A percentile compares a stretch with the other conserved stretches of the same genome.
phyloP scores from a whole-genome alignment of 2,113 vertebrate species.

The Thalassarche chlororhynchos region DNA sequence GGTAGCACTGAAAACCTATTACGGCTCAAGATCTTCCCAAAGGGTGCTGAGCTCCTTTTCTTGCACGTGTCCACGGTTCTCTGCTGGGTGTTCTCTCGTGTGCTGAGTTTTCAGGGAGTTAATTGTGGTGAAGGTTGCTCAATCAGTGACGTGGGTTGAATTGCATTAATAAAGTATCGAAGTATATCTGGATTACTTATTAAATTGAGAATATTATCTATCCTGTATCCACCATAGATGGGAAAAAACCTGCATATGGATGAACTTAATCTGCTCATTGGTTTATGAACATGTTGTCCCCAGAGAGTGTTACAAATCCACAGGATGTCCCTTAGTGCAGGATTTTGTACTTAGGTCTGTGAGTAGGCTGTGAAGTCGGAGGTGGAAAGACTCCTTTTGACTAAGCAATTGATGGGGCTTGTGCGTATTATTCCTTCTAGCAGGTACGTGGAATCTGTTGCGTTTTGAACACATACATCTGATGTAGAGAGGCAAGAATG shows the following conservation, averaged over 20 bases:
- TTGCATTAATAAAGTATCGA: not conserved
- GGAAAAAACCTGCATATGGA: not conserved
- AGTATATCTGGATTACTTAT: not conserved
- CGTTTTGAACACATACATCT: not conserved
- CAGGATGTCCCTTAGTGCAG: not conserved
- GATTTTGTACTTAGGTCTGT: not conserved
- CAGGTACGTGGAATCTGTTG: not conserved
- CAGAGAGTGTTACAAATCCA: not conserved
- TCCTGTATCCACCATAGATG: not conserved
- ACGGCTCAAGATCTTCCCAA: not conserved
- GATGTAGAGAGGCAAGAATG: not conserved
- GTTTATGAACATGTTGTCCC: not conserved
- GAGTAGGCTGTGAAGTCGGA: not conserved
- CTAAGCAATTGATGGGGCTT: not conserved
- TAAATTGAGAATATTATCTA: not conserved
- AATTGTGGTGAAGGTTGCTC: not conserved
- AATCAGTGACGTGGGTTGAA: not conserved
- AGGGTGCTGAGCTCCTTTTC: not conserved
- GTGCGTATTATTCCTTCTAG: not conserved
- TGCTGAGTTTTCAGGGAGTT: not conserved
- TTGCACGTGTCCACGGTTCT: fast-evolving
- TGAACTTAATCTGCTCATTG: not conserved
- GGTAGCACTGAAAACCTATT: not conserved
- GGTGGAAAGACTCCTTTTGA: not conserved
- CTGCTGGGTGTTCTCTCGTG: not conserved